Base-by-base conservation (phyloP, 2,113 vertebrate genomes). In the Tragulus kanchil region DNA sequence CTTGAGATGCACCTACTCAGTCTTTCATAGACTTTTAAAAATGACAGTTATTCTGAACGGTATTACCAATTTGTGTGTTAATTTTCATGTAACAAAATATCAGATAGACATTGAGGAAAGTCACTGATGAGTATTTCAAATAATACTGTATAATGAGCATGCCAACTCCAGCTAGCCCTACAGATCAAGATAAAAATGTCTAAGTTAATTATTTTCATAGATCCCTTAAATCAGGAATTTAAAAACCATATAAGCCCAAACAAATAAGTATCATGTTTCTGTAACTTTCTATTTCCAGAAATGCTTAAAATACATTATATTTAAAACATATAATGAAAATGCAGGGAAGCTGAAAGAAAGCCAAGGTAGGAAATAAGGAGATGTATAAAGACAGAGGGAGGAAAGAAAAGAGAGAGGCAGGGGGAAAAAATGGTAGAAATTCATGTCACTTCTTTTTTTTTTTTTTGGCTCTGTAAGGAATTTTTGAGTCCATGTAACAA, bases 251-350 rank as follows among this genome's bases (percentile, higher is more conserved):
- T n/a, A 65, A 59, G 4, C 25, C 19, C 15, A 84, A 69, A 36
- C 65, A 77, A 92, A 42, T 90, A 87, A 87, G 16, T 42, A 69
- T 83, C 67, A 54, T 1, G 54, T 92, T 89, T 73, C 42, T 82
- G 13, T 52, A 79, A 84, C 8, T 88, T 88, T 88, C 17, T 59
- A 26, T 71, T 95, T 88, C 62, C 84, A 89, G 1, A 65, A 83
- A 87, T 87, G 50, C 26, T 93, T 83, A 58, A 73, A 93, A 87
- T 90, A 83, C 6, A 87, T 90, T 83, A 21, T 62, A 61, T 86
- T 59, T 69, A 88, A 36, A 73, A 26, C 3, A 31, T 19, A 14
- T 21, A 73, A 71, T 65, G 5, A 67, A 90, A 84, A 79, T 48
- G 23, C 2, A 16, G 25, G 3, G 10, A 90, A 90, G 58, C 31